Conservation (phyloP, 2,113 vertebrate species). For the Erythrolamprus reginae region DNA sequence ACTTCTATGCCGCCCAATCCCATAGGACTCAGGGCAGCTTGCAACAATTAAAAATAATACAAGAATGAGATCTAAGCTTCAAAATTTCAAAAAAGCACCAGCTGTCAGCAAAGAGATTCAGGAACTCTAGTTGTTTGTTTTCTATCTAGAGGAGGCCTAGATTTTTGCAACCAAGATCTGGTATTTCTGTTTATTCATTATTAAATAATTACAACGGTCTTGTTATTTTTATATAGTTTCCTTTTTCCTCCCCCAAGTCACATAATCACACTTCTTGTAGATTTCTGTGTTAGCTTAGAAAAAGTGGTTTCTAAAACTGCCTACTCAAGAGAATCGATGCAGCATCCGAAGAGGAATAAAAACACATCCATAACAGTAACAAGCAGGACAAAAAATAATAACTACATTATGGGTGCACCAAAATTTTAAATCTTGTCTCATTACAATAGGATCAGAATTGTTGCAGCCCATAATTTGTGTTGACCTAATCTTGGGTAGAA, state of each 20-base stretch:
- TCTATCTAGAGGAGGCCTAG: background rate
- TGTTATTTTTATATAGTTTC: background rate
- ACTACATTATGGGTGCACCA: background rate
- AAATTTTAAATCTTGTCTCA: background rate
- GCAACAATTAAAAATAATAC: no score
- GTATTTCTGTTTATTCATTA: background rate
- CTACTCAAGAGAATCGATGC: background rate
- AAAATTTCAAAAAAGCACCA: background rate
- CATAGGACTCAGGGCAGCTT: no score
- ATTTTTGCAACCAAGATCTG: background rate
- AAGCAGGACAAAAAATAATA: background rate
- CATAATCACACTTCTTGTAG: background rate
- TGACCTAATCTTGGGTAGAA: background rate
- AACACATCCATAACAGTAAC: background rate
- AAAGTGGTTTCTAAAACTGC: background rate
- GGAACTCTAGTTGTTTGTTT: background rate
- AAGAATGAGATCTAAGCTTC: background rate
- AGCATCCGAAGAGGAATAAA: background rate
- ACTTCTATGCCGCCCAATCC: no score
- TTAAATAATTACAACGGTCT: background rate
- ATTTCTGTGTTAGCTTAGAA: background rate
- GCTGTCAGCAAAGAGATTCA: background rate
- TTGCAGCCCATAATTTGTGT: background rate
- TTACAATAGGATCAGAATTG: background rate
- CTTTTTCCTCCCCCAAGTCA: background rate